Evolutionary conservation across 2,797 vertebrate genomes (phyloP).

Genomic region (Gadopsis bispinosus): DNA sequence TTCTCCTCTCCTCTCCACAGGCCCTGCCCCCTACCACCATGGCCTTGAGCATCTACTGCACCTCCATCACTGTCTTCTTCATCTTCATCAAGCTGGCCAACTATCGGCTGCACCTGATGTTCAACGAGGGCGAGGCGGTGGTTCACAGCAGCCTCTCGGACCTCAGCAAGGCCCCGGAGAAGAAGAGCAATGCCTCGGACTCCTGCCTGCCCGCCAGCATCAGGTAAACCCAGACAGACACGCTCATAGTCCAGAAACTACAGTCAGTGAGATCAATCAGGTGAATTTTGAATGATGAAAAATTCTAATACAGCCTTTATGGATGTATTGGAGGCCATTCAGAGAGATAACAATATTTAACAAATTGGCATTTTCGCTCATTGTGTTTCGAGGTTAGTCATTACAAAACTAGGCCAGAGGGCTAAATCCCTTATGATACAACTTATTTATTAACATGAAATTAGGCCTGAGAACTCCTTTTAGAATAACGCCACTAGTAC

Average conservation of each 20-base stretch:
- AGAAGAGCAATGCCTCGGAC: constrained; percentile 85
- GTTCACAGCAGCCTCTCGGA: constrained; percentile 85
- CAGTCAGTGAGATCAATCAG: background rate
- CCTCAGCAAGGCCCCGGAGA: constrained; percentile 85
- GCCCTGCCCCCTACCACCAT: constrained; percentile 92
- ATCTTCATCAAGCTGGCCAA: constrained; percentile 93
- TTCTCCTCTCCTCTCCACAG: constrained; percentile 72
- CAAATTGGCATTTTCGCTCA: constrained; percentile 1
- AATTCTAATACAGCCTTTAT: background rate
- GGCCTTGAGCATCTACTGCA: constrained; percentile 94
- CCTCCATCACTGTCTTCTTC: constrained; percentile 92
- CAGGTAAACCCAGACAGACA: constrained; percentile 80
- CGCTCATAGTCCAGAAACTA: background rate
- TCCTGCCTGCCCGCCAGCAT: constrained; percentile 76
- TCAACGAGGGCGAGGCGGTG: constrained; percentile 91
- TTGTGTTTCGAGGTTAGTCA: constrained; percentile 31
- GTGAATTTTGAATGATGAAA: background rate
- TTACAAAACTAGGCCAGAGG: constrained; percentile 51
- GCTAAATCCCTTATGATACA: constrained; percentile 51
- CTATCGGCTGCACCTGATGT: constrained; percentile 96
- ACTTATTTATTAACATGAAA: constrained; percentile 50
- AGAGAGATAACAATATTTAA: background rate
- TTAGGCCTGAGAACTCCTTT: constrained; percentile 32
- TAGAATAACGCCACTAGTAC: constrained; percentile 18
- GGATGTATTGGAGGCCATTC: background rate